These are phyloP conservation scores for Latheticus oryzae DNA, from an alignment of 2,888 invertebrate genomes.

Conservation along the genomic window DNA sequence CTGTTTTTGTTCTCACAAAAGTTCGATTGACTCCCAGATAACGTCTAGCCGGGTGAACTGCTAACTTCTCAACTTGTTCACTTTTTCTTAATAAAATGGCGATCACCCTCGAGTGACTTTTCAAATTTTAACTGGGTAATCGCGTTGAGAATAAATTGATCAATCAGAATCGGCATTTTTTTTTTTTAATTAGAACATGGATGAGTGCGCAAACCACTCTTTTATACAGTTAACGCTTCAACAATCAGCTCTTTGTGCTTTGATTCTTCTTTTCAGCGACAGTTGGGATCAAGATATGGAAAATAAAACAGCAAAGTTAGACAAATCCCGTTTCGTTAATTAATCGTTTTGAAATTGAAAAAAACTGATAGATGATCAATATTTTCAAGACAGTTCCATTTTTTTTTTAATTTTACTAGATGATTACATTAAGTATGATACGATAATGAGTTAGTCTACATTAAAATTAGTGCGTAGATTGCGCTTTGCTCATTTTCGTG, in stretches of 20 bases:
- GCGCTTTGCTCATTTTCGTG: constrained; percentile 39
- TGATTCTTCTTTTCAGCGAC: constrained; percentile 4
- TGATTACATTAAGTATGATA: too few relatives aligned
- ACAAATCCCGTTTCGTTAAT: constrained; percentile 20
- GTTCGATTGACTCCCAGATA: constrained; percentile 52
- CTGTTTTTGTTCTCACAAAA: constrained; percentile 51
- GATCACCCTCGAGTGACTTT: constrained; percentile 24
- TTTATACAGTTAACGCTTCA: constrained; percentile 24
- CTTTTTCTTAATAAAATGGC: constrained; percentile 30
- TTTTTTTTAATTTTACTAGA: too few relatives aligned
- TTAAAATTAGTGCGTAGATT: constrained; percentile 32
- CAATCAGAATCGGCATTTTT: constrained; percentile 21
- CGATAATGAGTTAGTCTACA: constrained; percentile 21
- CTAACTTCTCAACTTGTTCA: constrained; percentile 41
- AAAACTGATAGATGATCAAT: too few relatives aligned
- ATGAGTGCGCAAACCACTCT: constrained; percentile 26
- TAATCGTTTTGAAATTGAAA: too few relatives aligned
- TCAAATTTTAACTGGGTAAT: constrained; percentile 22
- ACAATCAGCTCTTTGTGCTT: constrained; percentile 18
- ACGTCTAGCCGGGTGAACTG: constrained; percentile 51
- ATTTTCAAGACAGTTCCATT: too few relatives aligned
- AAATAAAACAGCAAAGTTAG: constrained; percentile 24
- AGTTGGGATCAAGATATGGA: constrained; percentile 22
- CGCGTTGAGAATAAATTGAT: constrained; percentile 21
- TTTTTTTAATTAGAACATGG: constrained; percentile 27